Evolutionary conservation across 2,888 invertebrate species (phyloP).

Genomic region (Petrolisthes cinctipes): DNA sequence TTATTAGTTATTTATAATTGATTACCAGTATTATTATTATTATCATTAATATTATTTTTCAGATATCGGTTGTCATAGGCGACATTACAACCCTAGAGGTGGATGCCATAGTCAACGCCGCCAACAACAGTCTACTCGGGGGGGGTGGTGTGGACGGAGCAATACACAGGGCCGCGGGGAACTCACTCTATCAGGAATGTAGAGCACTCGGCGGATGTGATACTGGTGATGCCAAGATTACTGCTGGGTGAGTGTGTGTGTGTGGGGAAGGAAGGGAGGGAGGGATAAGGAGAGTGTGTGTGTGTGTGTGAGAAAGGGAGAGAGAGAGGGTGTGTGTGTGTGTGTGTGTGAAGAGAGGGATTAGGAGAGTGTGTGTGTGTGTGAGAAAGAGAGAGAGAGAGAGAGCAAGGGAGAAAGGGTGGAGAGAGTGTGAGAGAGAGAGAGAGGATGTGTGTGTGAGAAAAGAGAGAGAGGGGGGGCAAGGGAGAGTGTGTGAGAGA

Average conservation of each 20-base stretch:
- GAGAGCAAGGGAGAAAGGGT: too few species aligned
- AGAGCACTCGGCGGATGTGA: constrained; percentile 78
- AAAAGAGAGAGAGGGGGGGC: too few species aligned
- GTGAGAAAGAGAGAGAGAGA: too few species aligned
- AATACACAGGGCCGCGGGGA: constrained; percentile 86
- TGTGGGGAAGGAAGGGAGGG: too few species aligned
- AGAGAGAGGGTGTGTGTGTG: too few species aligned
- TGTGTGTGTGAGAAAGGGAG: too few species aligned
- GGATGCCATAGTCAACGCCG: constrained; percentile 92
- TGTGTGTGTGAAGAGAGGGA: too few species aligned
- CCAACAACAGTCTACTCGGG: constrained; percentile 80
- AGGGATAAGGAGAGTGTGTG: too few species aligned
- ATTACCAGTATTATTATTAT: not conserved
- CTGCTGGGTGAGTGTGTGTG: constrained; percentile 75
- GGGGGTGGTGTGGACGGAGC: constrained; percentile 94
- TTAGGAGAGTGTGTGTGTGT: too few species aligned
- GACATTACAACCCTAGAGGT: constrained; percentile 88
- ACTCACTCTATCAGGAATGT: constrained; percentile 79
- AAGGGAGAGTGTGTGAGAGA: too few species aligned
- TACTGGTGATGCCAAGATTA: constrained; percentile 87
- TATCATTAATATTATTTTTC: not conserved
- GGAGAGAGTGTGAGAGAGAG: too few species aligned
- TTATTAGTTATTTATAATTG: not conserved
- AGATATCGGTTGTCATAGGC: constrained; percentile 75
- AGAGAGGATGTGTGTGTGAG: too few species aligned